Percentiles rank a stretch among this genome's conserved stretches.
These are phyloP conservation scores for Lymantria dispar DNA, from an alignment of 2,888 invertebrate species.

Conservation along the genomic window DNA sequence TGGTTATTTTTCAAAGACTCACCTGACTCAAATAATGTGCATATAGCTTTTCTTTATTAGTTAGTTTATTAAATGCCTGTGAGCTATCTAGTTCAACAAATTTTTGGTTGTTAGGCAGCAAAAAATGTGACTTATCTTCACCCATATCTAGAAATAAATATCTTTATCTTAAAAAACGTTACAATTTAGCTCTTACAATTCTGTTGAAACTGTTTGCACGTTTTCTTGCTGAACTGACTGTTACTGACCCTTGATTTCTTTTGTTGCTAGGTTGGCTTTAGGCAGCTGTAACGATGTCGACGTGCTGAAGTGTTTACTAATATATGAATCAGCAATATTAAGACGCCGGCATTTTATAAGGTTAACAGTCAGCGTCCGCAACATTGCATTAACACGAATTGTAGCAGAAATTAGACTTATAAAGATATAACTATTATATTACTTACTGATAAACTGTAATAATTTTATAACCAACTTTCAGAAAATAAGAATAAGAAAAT, in stretches of 20 bases:
- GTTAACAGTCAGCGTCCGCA: conserved; percentile 69
- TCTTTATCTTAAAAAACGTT: not conserved
- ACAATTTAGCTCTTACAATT: not conserved
- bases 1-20: conserved; percentile 14
- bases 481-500: conserved; percentile 2
- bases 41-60: conserved; percentile 91
- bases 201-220: not conserved
- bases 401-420: conserved; percentile 11
- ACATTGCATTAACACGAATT: conserved; percentile 48
- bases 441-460: conserved; percentile 24
- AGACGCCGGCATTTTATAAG: conserved; percentile 70
- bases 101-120: conserved; percentile 81
- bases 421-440: conserved; percentile 7
- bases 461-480: conserved; percentile 2
- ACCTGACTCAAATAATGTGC: conserved; percentile 93
- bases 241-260: conserved; percentile 70
- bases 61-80: conserved; percentile 92
- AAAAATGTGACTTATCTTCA: conserved; percentile 67
- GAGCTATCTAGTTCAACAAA: conserved; percentile 92
- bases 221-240: not conserved
- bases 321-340: conserved; percentile 70
- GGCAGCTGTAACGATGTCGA: conserved; percentile 42
- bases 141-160: conserved; percentile 64
- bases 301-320: conserved; percentile 53
- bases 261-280: conserved; percentile 42